Evolutionary conservation across 2,113 vertebrate genomes (phyloP).

Genomic region (Hypomesus transpacificus): DNA sequence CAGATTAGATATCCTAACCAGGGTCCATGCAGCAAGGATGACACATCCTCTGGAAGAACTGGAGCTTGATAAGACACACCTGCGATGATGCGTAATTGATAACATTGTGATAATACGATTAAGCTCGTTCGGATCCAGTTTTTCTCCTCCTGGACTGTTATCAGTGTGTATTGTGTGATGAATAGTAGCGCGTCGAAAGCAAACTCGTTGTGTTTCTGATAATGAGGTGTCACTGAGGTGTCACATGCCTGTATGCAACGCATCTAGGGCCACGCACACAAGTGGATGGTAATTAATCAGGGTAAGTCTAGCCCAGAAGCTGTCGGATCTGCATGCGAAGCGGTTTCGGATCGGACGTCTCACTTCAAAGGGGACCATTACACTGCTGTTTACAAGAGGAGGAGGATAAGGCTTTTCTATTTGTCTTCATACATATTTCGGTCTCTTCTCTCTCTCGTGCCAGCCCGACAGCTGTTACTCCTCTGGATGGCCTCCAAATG

Average conservation of each 20-base stretch:
- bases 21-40: neutral
- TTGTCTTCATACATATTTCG: constrained; percentile 8
- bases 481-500: constrained; percentile 52
- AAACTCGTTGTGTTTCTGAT: neutral
- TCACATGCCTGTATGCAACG: neutral
- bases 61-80: neutral
- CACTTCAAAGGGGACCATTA: constrained; percentile 13
- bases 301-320: neutral
- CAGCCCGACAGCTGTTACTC: constrained; percentile 53
- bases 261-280: constrained; percentile 17
- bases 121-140: too few relatives aligned
- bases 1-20: neutral
- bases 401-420: neutral
- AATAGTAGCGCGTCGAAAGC: neutral
- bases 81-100: neutral
- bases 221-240: neutral
- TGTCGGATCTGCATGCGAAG: neutral
- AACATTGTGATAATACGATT: neutral
- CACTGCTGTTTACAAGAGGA: constrained; percentile 4
- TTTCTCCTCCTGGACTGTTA: neutral
- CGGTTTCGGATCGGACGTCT: constrained; percentile 10
- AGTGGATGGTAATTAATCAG: constrained; percentile 6
- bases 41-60: neutral
- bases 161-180: constrained; percentile 15
- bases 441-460: constrained; percentile 11